A percentile compares a stretch with the other conserved stretches of the same genome.
phyloP scores from a whole-genome alignment of 2,113 vertebrate genomes.

The Phaethornis superciliosus region DNA sequence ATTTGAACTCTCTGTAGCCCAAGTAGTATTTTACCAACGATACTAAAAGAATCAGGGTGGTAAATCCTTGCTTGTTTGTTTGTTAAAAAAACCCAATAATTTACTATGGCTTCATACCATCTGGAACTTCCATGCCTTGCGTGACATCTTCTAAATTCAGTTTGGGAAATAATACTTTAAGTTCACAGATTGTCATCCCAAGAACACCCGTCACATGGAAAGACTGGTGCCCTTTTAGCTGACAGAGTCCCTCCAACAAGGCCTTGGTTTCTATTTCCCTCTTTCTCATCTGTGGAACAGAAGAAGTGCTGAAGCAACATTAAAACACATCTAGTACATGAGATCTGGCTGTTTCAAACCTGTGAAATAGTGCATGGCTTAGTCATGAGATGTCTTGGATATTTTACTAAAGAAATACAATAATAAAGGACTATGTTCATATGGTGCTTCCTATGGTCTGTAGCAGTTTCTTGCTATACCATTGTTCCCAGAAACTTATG shows the following conservation, averaged over 20 bases:
- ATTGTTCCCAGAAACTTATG: neutral
- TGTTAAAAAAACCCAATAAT: neutral
- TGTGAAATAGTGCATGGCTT: neutral
- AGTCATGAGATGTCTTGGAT: neutral
- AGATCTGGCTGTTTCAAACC: neutral
- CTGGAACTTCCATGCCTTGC: neutral
- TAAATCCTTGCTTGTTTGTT: too few species aligned
- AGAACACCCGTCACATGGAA: neutral
- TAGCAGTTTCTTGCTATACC: neutral
- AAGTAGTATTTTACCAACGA: neutral
- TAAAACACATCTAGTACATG: neutral
- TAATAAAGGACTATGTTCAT: neutral
- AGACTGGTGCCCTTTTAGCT: neutral
- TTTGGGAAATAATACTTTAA: neutral
- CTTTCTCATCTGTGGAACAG: neutral
- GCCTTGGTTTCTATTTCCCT: neutral
- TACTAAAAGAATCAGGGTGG: neutral
- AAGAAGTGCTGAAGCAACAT: neutral
- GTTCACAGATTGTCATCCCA: neutral
- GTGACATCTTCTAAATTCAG: neutral
- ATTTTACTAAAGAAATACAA: neutral
- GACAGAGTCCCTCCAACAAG: neutral
- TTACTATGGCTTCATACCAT: neutral
- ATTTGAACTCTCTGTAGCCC: neutral
- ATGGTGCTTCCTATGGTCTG: neutral